Evolutionary conservation across 2,888 invertebrate species (phyloP), one percentile per base, ranked within the genome.

Genomic region (Chrysotoxum bicinctum): DNA sequence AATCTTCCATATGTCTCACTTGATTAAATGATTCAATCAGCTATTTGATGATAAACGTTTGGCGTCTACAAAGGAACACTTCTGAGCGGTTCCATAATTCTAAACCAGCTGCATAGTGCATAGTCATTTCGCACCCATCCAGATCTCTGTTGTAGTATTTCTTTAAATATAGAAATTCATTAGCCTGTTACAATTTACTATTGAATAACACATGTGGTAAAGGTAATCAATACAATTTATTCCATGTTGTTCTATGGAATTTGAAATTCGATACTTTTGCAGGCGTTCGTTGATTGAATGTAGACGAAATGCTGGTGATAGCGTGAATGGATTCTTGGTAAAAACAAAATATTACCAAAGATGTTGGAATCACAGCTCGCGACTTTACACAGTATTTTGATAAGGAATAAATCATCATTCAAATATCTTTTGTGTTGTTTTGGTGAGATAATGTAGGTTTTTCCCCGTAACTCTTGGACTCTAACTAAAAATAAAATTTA

Each of bases 11-110:
- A 76, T 77, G 82, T 62, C 78, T 74, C 68, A 74, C 77, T 37
- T 78, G 74, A 74, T 66, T 68, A 66, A 60, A 54, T 62, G 69
- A 73, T 79, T 79, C 50, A 43, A 66, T 35, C 35, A 56, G 19
- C 45, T 69, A 69, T 43, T 78, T 74, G 43, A 70, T 72, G 69
- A 83, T 83, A 78, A 83, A 64, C 69, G 56, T 40, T 78, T 74
- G 45, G n/a, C 43, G 48, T 83, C 48, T 78, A 74, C 58, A 14
- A 40, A 26, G 75, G 48, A 56, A 32, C 56, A 30, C 60, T 69
- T 35, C 58, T 58, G 58, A 37, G 14, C 35, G 48, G 48, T 45
- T 32, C 54, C 54, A 68, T 52, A 60, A 50, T 21, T 32, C 43
- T 37, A 37, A 54, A 54, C 78, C 70, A 54, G 62, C 21, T 50